phyloP scores from a whole-genome alignment of 2,797 vertebrate genomes.

The Hapalemur alaotrensis region DNA sequence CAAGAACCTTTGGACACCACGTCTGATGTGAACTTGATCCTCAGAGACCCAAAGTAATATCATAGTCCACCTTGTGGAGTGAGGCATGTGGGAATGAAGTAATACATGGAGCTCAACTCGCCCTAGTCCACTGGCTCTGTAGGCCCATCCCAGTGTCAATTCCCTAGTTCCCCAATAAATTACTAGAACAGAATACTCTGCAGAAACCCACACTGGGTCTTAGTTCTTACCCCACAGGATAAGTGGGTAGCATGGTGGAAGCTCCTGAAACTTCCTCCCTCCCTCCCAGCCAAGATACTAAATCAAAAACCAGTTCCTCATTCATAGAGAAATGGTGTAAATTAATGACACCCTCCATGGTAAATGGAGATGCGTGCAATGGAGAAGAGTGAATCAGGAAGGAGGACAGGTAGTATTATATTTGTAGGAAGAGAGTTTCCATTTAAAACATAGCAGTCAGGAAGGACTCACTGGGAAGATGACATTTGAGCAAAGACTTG shows the following conservation, averaged over 20 bases:
- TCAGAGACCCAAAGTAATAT: background rate
- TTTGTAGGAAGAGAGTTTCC: background rate
- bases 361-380: background rate
- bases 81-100: background rate
- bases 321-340: background rate
- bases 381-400: background rate
- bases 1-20: background rate
- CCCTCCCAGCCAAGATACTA: background rate
- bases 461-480: background rate
- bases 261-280: background rate
- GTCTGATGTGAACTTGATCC: background rate
- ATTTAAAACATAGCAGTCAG: background rate
- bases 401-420: too few species aligned
- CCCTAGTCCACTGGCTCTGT: background rate
- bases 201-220: background rate
- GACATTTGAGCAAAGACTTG: background rate
- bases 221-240: background rate
- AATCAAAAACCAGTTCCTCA: background rate
- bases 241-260: background rate
- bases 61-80: background rate
- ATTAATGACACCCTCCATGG: background rate
- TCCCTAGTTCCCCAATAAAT: background rate
- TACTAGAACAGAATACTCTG: background rate
- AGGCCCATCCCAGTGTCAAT: background rate
- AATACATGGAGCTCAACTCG: background rate